phyloP scores from a whole-genome alignment of 30 jellyfish, hydroid and myxozoan genomes.

The Euphysa ruthae region DNA sequence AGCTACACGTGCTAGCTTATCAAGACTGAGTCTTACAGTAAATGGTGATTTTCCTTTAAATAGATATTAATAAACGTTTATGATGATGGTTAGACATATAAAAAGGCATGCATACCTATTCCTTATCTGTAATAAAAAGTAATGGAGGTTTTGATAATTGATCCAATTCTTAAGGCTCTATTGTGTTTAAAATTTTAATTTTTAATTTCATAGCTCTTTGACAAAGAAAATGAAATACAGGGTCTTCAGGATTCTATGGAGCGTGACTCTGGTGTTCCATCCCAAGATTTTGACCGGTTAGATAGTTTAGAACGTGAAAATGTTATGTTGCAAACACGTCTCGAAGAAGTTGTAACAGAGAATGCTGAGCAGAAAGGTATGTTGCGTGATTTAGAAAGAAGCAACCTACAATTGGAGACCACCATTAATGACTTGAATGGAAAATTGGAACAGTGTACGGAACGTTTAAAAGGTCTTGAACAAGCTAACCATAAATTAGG shows the following conservation, averaged over 20 bases:
- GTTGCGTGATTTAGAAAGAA: slow-evolving; percentile 1
- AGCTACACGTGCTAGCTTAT: too few species aligned
- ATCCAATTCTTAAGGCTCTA: too few species aligned
- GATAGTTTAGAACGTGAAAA: slow-evolving; percentile 27
- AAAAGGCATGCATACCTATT: too few species aligned
- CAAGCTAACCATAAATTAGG: slow-evolving; percentile 38
- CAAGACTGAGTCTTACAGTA: too few species aligned
- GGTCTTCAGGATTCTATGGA: slow-evolving; percentile 32
- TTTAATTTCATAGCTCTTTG: not conserved
- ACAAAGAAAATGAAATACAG: slow-evolving; percentile 21
- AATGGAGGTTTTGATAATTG: too few species aligned
- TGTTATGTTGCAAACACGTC: slow-evolving; percentile 23
- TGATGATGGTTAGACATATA: too few species aligned
- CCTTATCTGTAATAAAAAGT: too few species aligned
- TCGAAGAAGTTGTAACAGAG: slow-evolving; percentile 11
- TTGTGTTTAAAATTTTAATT: not conserved
- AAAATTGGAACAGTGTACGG: slow-evolving; percentile 25
- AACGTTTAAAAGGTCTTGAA: slow-evolving; percentile 28
- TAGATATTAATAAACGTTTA: too few species aligned
- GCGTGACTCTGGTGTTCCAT: slow-evolving; percentile 40
- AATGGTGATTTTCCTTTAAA: too few species aligned
- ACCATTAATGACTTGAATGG: slow-evolving; percentile 19
- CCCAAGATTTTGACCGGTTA: slow-evolving; percentile 31
- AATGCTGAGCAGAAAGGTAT: slow-evolving; percentile 18
- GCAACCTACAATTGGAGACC: slow-evolving; percentile 5